Evolutionary conservation across 1,140 invertebrate genomes (phyloP), one percentile per base, ranked within the genome.

Genomic region (Oncopeltus fasciatus): DNA sequence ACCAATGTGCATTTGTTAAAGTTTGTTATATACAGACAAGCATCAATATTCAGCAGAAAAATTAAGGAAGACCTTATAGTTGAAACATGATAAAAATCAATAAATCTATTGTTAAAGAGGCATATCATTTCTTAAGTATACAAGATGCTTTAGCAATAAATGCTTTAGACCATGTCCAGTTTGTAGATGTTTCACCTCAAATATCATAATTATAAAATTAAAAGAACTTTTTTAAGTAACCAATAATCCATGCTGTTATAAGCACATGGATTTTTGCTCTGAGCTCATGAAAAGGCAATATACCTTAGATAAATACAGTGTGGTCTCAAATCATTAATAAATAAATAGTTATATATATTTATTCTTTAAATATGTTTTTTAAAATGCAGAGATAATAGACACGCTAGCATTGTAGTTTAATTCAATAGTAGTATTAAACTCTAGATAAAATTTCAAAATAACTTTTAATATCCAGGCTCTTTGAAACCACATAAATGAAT

Each of bases 11-110:
- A 56, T 59, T 20, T 33, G 56, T 63, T 59, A 33, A 57, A 63
- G 57, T 59, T 49, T 63, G 62, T 63, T 63, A 63, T 63, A n/a
- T 59, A 63, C 62, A 63, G 57, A 33, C n/a, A 57, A 62, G 28
- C 26, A 27, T 16, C 26, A 57, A 33, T 31, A 33, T 20, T 24
- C 47, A 49, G 47, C 47, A 57, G 56, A 57, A 57, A 57, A 12
- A 33, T 57, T 33, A 57, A 20, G 28, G 20, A 57, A 26, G 26
- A 33, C n/a, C 33, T 57, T 53, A 16, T 53, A 2, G 21, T 24
- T 53, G 18, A 53, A 24, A 24, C 12, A 53, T 53, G 20, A n/a
- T n/a, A n/a, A n/a, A n/a, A n/a, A n/a, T n/a, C n/a, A n/a, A n/a
- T n/a, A 53, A 16, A 24, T 53, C 49, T 24, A 24, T 53, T 26